Conservation (phyloP, 2,888 invertebrate genomes). For the Lasioglossum villosulum region DNA sequence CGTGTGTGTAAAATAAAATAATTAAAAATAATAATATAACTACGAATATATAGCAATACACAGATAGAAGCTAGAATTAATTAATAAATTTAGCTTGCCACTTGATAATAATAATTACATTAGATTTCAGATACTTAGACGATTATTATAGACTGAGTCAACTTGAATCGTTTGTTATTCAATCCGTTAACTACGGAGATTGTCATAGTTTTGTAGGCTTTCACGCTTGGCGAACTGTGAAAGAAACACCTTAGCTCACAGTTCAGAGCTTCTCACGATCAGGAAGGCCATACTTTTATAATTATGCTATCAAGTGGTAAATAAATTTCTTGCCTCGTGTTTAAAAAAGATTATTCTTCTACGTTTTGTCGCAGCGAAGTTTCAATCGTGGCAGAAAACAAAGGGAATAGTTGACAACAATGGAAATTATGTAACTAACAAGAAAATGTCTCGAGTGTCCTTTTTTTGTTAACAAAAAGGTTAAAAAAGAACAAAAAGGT, state of each 20-base stretch:
- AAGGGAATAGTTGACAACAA: not conserved
- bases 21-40: not conserved
- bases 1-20: not conserved
- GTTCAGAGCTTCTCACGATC: not conserved
- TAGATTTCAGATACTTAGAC: not conserved
- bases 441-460: not conserved
- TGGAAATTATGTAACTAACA: not conserved
- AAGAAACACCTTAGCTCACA: not conserved
- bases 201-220: constrained; percentile 10
- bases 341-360: not conserved
- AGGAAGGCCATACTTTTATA: constrained; percentile 5
- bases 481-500: too few relatives aligned
- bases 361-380: not conserved
- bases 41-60: not conserved
- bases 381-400: not conserved
- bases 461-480: not conserved
- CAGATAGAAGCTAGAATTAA: not conserved
- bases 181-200: not conserved
- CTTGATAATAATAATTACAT: not conserved
- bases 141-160: not conserved
- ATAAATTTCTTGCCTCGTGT: not conserved
- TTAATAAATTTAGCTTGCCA: not conserved
- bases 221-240: constrained; percentile 4
- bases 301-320: not conserved
- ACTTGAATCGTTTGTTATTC: not conserved